A percentile compares a stretch with the other conserved stretches of the same genome.
Evolutionary conservation across 2,797 vertebrate species (phyloP).

Genomic region (Rallus crepitans): DNA sequence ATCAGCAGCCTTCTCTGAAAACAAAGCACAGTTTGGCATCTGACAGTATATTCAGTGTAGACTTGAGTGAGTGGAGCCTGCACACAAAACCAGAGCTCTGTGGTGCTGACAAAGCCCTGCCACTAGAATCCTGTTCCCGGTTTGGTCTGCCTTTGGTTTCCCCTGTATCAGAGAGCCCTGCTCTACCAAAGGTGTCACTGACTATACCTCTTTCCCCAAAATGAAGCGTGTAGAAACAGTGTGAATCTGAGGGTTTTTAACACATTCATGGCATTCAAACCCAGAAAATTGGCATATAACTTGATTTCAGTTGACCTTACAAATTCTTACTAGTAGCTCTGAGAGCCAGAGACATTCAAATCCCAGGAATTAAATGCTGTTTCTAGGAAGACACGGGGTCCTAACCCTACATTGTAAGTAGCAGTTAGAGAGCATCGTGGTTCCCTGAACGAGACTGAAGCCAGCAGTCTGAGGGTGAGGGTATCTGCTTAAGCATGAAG

Average conservation of each 20-base stretch:
- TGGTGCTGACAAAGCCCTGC: background rate
- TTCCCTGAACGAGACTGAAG: background rate
- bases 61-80: background rate
- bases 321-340: background rate
- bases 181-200: background rate
- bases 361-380: background rate
- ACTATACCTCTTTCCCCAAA: background rate
- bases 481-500: constrained; percentile 31
- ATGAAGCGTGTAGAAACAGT: rapidly evolving
- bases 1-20: background rate
- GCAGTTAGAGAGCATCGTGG: background rate
- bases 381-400: background rate
- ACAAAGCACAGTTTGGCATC: background rate
- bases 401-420: background rate
- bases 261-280: background rate
- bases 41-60: background rate
- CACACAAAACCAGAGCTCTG: background rate
- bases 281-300: background rate
- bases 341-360: background rate
- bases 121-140: background rate
- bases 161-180: background rate
- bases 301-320: background rate
- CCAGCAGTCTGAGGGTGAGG: background rate
- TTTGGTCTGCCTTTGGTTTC: background rate
- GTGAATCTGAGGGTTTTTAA: background rate